A percentile compares a stretch with the other conserved stretches of the same genome.
phyloP scores from a whole-genome alignment of 37 sponge, comb jelly and placozoan species.

The Aphrocallistes beatrix region DNA sequence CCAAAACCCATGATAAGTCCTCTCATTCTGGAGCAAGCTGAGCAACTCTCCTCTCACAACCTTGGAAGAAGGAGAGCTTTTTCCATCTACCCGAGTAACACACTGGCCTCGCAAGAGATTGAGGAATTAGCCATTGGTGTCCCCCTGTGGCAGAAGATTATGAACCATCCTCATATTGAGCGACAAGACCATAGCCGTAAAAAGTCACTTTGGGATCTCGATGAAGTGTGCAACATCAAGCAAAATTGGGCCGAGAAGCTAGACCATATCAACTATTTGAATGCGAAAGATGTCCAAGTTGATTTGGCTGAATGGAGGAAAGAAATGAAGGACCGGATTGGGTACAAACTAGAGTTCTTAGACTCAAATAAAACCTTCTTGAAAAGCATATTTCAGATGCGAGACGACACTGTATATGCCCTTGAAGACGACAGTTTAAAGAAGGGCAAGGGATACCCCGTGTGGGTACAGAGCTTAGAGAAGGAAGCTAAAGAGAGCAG shows the following conservation, averaged over 20 bases:
- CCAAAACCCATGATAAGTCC: not conserved
- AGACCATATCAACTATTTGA: not conserved
- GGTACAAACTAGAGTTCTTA: not conserved
- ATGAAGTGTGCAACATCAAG: not conserved
- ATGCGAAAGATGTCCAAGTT: constrained; percentile 1
- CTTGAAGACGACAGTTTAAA: not conserved
- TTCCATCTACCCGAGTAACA: not conserved
- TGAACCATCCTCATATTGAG: not conserved
- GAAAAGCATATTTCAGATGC: not conserved
- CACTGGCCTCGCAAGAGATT: not conserved
- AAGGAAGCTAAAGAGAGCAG: not conserved
- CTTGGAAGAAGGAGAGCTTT: not conserved
- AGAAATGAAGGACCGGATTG: not conserved
- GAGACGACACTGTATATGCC: not conserved
- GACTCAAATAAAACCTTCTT: not conserved
- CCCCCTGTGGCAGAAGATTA: not conserved
- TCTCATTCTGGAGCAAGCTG: not conserved
- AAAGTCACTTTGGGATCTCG: not conserved
- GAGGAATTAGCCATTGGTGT: not conserved
- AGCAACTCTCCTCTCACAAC: not conserved
- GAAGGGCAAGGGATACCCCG: constrained; percentile 3
- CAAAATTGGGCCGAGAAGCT: not conserved
- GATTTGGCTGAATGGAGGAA: not conserved
- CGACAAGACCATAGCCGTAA: not conserved
- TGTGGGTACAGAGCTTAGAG: not conserved